A percentile compares a stretch with the other conserved stretches of the same genome.
These are phyloP conservation scores for Tachysurus fulvidraco DNA, from an alignment of 2,113 vertebrate genomes.

Conservation along the genomic window DNA sequence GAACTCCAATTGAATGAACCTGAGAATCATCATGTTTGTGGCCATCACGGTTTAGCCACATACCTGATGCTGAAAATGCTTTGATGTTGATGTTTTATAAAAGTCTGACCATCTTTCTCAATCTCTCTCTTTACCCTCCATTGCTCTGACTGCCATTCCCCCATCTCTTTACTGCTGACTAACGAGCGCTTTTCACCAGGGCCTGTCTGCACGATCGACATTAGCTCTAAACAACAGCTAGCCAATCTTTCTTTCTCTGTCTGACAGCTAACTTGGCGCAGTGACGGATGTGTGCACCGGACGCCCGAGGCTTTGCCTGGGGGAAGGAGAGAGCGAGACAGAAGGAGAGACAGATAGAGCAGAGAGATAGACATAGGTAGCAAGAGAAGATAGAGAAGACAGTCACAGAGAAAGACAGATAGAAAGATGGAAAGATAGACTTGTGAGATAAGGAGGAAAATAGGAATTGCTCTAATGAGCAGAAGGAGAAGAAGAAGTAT, in stretches of 20 bases:
- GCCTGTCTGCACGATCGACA: slow-evolving; percentile 42
- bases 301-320: slow-evolving; percentile 42
- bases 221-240: slow-evolving; percentile 45
- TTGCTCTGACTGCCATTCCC: slow-evolving; percentile 19
- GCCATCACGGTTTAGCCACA: background rate
- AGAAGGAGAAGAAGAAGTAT: slow-evolving; percentile 14
- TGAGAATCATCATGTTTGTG: background rate
- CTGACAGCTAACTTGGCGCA: slow-evolving; percentile 35
- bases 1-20: slow-evolving; percentile 3
- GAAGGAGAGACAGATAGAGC: slow-evolving; percentile 26
- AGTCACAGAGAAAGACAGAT: background rate
- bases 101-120: slow-evolving; percentile 9
- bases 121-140: background rate
- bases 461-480: slow-evolving; percentile 23
- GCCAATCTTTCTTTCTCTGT: slow-evolving; percentile 40
- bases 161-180: slow-evolving; percentile 38
- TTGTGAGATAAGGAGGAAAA: background rate
- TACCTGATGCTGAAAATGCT: slow-evolving; percentile 11
- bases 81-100: background rate
- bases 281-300: slow-evolving; percentile 35
- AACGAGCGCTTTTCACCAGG: slow-evolving; percentile 44
- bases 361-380: slow-evolving; percentile 1
- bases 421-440: background rate
- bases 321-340: slow-evolving; percentile 30
- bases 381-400: background rate